Percentiles rank a stretch among this genome's conserved stretches.
These are phyloP conservation scores for Melanostoma scalare DNA, from an alignment of 2,888 invertebrate species.

Conservation along the genomic window DNA sequence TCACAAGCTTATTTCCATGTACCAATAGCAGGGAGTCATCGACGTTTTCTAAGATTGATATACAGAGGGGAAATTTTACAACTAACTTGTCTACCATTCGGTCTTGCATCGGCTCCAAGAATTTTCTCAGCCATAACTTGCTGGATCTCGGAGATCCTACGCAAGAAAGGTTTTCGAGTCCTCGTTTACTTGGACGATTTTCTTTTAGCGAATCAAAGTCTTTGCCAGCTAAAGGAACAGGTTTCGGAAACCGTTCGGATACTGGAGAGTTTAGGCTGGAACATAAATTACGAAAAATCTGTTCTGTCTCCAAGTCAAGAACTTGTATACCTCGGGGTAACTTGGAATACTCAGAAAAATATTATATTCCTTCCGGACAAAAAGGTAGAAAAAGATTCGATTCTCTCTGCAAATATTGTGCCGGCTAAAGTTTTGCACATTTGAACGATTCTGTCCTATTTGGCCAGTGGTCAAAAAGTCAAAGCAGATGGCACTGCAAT, in stretches of 20 bases:
- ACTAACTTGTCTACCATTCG: no score
- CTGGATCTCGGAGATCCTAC: conserved; percentile 29
- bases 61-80: no score
- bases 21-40: no score
- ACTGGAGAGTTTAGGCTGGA: conserved; percentile 1
- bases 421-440: neutral
- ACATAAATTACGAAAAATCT: conserved; percentile 8
- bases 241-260: conserved; percentile 26
- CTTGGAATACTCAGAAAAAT: conserved; percentile 1
- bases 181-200: conserved; percentile 40
- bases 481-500: no score
- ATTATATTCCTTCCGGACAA: neutral
- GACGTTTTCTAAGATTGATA: no score
- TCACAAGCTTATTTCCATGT: no score
- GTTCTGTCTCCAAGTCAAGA: conserved; percentile 4
- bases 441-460: conserved; percentile 27
- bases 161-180: conserved; percentile 11
- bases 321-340: neutral
- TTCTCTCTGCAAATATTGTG: neutral
- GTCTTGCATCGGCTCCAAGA: no score
- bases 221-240: neutral
- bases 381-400: conserved; percentile 4
- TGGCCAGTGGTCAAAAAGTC: no score
- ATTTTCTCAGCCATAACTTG: no score
- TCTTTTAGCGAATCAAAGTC: neutral